Percentiles rank a stretch among this genome's conserved stretches.
Evolutionary conservation across 2,113 vertebrate species (phyloP).

Genomic region (Centropus bengalensis): DNA sequence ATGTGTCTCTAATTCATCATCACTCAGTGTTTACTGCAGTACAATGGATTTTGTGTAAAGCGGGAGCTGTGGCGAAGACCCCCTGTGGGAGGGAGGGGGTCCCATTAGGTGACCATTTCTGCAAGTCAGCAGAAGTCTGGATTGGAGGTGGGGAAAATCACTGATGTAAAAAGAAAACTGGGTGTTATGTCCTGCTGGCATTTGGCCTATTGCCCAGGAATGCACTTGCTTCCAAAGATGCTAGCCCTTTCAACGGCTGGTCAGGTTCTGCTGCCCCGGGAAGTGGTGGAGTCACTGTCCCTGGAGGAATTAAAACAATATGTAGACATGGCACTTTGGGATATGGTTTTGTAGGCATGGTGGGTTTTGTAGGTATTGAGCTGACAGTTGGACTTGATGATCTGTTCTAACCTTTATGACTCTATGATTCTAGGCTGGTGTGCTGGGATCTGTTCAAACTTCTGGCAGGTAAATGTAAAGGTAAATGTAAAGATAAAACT

Average conservation of each 20-base stretch:
- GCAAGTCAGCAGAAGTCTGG: background rate
- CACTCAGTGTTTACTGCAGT: background rate
- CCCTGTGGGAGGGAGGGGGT: accelerated
- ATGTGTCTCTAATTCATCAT: slow-evolving; percentile 37
- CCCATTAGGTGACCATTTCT: background rate
- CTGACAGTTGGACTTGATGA: too few relatives aligned
- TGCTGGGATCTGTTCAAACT: background rate
- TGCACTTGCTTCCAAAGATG: background rate
- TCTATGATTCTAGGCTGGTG: background rate
- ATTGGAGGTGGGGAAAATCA: background rate
- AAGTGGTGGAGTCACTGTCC: too few relatives aligned
- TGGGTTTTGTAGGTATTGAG: too few relatives aligned
- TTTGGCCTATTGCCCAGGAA: background rate
- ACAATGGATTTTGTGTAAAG: background rate
- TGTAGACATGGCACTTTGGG: too few relatives aligned
- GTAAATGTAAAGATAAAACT: too few relatives aligned
- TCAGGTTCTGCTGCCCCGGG: background rate
- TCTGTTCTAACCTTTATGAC: too few relatives aligned
- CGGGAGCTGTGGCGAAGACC: background rate
- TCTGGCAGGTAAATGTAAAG: background rate
- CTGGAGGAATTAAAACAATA: too few relatives aligned
- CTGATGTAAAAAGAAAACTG: background rate
- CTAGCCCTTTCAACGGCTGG: accelerated
- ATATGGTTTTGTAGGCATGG: too few relatives aligned
- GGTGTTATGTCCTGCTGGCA: background rate